phyloP scores from a whole-genome alignment of 2,888 invertebrate genomes.

The Erannis defoliaria region DNA sequence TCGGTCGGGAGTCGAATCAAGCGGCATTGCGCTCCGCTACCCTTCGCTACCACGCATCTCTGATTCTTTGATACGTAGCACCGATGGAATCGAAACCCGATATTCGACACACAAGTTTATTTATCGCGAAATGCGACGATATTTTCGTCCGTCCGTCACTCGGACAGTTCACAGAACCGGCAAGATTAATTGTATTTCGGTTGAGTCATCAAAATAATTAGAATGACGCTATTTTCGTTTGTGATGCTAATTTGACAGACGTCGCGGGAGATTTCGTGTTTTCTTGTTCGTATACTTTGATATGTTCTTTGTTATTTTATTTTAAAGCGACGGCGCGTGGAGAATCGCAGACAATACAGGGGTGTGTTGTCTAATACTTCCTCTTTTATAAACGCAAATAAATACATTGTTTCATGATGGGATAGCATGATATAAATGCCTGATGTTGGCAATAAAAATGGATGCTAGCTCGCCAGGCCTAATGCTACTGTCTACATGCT shows the following conservation, averaged over 20 bases:
- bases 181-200: conserved; percentile 86
- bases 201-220: conserved; percentile 87
- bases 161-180: conserved; percentile 85
- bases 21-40: conserved; percentile 73
- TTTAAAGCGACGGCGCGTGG: conserved; percentile 44
- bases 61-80: conserved; percentile 84
- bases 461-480: too few relatives aligned
- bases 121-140: conserved; percentile 85
- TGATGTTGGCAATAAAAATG: too few relatives aligned
- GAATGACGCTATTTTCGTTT: conserved; percentile 86
- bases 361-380: conserved; percentile 25
- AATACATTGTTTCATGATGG: conserved; percentile 19
- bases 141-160: conserved; percentile 85
- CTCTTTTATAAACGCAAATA: conserved; percentile 20
- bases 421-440: background rate
- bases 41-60: conserved; percentile 69
- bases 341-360: conserved; percentile 38
- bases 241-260: conserved; percentile 86
- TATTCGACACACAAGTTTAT: conserved; percentile 81
- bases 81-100: conserved; percentile 86
- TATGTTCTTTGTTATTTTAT: conserved; percentile 75
- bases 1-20: conserved; percentile 29
- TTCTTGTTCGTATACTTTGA: conserved; percentile 79
- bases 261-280: conserved; percentile 84
- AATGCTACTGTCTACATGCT: too few relatives aligned